Evolutionary conservation across 1,140 invertebrate species (phyloP), one percentile per base, ranked within the genome.

Genomic region (Palaemon carinicauda): DNA sequence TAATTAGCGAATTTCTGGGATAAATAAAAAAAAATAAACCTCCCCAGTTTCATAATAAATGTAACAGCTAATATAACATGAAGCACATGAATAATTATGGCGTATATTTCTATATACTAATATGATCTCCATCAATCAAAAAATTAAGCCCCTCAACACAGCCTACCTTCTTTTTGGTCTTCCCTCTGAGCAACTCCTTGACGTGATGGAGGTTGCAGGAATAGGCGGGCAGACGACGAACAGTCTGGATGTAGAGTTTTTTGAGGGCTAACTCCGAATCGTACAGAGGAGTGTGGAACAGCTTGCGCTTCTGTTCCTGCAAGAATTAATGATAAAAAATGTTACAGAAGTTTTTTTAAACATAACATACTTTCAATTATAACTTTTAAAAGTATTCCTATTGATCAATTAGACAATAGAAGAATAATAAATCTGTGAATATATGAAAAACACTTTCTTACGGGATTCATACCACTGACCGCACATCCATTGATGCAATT

Each of bases 261-360:
- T 95, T 95, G 88, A 95, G 91, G 86, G 94, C 94, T 10, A 93
- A 90, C 89, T 95, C 94, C 41, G 93, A 94, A 87, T 95, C 94
- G 89, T 95, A 95, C 17, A 95, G 93, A 14, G 94, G 93, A 4
- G 93, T 94, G 89, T 95, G 94, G 90, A 94, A 95, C 21, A 95
- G 90, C 90, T 95, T 95, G 78, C 94, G 92, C 90, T 95, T 94
- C 91, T 95, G 93, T 91, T 96, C 94, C 95, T 96, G 91, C 1
- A 60, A 33, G 33, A n/a, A n/a, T n/a, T n/a, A n/a, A n/a, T n/a
- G n/a, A n/a, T 74, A 41, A 10, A 33, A 24, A 79, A n/a, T 52
- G 19, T n/a, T 21, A 17, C 10, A 53, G 69, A 80, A 54, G 17
- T 24, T 27, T n/a, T 21, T 69, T 17, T 51, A 71, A 52, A 17